Evolutionary conservation across 2,888 invertebrate genomes (phyloP).

Genomic region (Brachyptera risi): DNA sequence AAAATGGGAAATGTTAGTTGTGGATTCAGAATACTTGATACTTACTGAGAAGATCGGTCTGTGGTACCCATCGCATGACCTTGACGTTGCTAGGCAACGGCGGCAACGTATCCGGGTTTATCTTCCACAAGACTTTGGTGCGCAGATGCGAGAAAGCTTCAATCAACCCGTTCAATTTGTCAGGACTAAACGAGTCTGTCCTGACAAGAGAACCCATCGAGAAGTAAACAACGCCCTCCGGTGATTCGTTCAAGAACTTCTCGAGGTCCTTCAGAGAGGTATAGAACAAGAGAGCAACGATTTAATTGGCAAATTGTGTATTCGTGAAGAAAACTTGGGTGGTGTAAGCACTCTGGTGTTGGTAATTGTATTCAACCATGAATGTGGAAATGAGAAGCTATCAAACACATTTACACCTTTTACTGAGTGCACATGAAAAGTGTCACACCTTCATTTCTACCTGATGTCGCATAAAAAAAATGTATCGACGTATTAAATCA

Average conservation of each 20-base stretch:
- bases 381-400: no score
- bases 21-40: no score
- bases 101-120: conserved; percentile 13
- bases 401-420: no score
- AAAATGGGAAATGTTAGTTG: no score
- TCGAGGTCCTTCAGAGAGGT: background rate
- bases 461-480: no score
- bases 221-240: background rate
- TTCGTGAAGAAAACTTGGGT: no score
- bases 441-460: no score
- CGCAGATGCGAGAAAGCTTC: conserved; percentile 46
- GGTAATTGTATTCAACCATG: no score
- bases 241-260: background rate
- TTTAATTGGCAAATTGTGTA: background rate
- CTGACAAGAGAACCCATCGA: background rate
- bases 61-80: conserved; percentile 43
- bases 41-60: conserved; percentile 42
- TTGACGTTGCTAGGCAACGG: conserved; percentile 40
- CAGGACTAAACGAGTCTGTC: background rate
- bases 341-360: no score
- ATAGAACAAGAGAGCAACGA: background rate
- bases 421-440: no score
- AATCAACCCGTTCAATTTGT: conserved; percentile 37
- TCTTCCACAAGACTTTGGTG: conserved; percentile 32
- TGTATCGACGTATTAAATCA: no score